Percentiles rank a stretch among this genome's conserved stretches.
Evolutionary conservation across 2,113 vertebrate genomes (phyloP).

Genomic region (Phaethornis superciliosus): DNA sequence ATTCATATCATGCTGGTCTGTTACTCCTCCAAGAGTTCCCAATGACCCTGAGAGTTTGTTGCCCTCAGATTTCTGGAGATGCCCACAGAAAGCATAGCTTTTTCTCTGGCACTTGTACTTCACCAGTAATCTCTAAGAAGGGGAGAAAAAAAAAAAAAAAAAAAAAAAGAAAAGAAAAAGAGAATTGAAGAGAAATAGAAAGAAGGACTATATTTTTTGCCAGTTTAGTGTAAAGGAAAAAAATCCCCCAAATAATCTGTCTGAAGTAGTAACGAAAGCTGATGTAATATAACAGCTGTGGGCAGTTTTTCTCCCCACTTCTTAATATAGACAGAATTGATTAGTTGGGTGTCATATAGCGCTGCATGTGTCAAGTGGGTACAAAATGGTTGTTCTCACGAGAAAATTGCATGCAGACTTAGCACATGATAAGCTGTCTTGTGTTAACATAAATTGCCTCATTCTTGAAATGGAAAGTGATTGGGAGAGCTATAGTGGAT

Average conservation of each 20-base stretch:
- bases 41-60: neutral
- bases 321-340: conserved; percentile 66
- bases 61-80: neutral
- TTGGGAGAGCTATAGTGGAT: conserved; percentile 62
- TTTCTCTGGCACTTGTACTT: neutral
- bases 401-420: conserved; percentile 68
- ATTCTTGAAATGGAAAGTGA: conserved; percentile 70
- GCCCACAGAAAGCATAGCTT: neutral
- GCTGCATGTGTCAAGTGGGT: conserved; percentile 64
- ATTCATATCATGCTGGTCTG: neutral
- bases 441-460: conserved; percentile 64
- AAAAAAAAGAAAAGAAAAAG: neutral
- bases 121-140: neutral
- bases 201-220: conserved; percentile 27
- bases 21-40: neutral
- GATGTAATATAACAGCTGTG: conserved; percentile 61
- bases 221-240: neutral
- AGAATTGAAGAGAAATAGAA: neutral
- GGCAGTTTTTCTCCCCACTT: conserved; percentile 50
- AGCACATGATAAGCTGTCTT: conserved; percentile 71
- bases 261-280: conserved; percentile 63
- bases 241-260: neutral
- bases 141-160: too few relatives aligned
- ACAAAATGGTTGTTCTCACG: conserved; percentile 69
- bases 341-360: conserved; percentile 46